Evolutionary conservation across 2,113 vertebrate genomes (phyloP), one percentile per base, ranked within the genome.

Genomic region (Strix aluco): DNA sequence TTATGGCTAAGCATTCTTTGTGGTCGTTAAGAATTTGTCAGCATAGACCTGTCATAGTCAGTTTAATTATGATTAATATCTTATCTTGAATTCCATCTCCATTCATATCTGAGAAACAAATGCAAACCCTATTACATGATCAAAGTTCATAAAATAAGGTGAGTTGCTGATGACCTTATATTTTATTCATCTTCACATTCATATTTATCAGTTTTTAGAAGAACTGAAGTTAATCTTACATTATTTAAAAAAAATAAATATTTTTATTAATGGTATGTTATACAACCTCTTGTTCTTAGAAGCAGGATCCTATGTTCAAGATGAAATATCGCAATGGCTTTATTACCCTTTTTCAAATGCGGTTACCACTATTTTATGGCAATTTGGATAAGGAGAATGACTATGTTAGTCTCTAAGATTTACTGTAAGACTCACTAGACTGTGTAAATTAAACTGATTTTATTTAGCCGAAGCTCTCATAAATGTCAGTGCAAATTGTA

Each of bases 21-120:
- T 98, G 98, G 98, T 99, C 95, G 98, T 99, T 99, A 99, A 98
- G 98, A 99, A 98, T 98, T 99, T 99, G 98, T 98, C 98, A 98
- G 98, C 97, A 97, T 98, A 98, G 98, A 99, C 98, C 98, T 98
- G 98, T 98, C 98, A 98, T 98, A 98, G 98, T 97, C 98, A 96
- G 97, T 98, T 98, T 99, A 99, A 99, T 99, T 99, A 99, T 98
- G 97, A 98, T 99, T 99, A 99, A 99, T 99, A 98, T 92, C 98
- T 99, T 98, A 99, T 99, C 98, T 98, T 97, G 98, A 98, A 99
- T 99, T 99, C 99, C 81, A 98, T 97, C 97, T 98, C 94, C 97
- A 98, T 97, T 98, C 98, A 98, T 96, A 96, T 98, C 97, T 98
- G 96, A 98, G 96, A 98, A 98, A 96, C 96, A 98, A 98, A 98